Evolutionary conservation across 2,797 vertebrate genomes (phyloP).

Genomic region (Acrossocheilus fasciatus): DNA sequence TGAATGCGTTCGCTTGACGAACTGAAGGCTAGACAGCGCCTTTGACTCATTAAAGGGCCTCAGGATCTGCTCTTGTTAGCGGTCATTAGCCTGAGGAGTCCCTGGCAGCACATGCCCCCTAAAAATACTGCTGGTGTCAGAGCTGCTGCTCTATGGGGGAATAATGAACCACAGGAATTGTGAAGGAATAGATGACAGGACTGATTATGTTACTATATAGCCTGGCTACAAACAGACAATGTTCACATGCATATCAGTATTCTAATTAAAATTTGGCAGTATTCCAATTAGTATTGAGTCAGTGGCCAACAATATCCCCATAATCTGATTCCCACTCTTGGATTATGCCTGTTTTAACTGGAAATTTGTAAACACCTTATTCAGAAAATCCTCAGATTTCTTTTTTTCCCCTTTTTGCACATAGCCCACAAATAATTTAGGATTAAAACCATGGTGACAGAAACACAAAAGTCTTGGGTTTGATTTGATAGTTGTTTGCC

Average conservation of each 20-base stretch:
- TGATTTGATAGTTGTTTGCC: too few relatives aligned
- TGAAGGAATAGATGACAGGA: background rate
- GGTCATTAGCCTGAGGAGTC: conserved; percentile 56
- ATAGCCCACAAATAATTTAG: too few relatives aligned
- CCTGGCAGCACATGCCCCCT: conserved; percentile 41
- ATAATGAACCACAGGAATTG: background rate
- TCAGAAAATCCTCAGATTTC: too few relatives aligned
- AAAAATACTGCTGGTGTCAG: conserved; percentile 17
- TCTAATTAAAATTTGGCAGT: too few relatives aligned
- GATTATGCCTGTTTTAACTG: too few relatives aligned
- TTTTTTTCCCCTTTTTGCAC: too few relatives aligned
- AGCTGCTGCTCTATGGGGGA: background rate
- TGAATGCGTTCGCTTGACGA: conserved; percentile 39
- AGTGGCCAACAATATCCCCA: background rate
- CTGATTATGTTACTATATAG: background rate
- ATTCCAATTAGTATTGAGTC: background rate
- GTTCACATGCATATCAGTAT: background rate
- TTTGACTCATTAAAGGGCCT: conserved; percentile 52
- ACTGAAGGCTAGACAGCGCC: conserved; percentile 39
- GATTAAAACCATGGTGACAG: too few relatives aligned
- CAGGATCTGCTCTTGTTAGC: conserved; percentile 55
- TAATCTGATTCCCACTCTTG: background rate
- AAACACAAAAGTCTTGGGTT: too few relatives aligned
- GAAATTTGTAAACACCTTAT: too few relatives aligned
- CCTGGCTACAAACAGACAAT: background rate